These are phyloP conservation scores for Bursaphelenchus okinawaensis DNA, from an alignment of 2,888 invertebrate species.

Conservation along the genomic window DNA sequence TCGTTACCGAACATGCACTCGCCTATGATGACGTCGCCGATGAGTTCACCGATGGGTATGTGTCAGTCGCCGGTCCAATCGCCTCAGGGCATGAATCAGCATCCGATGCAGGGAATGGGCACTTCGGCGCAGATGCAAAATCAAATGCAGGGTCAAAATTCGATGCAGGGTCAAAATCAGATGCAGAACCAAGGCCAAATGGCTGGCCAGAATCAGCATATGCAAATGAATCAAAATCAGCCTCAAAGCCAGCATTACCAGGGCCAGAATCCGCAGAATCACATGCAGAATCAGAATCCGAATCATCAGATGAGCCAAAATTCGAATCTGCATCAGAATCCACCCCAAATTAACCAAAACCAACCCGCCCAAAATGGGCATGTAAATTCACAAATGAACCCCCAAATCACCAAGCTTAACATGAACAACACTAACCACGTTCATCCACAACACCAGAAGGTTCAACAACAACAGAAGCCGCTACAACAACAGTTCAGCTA, in stretches of 20 bases:
- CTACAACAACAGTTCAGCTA: conserved; percentile 14
- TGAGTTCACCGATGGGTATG: background rate
- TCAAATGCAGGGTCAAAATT: background rate
- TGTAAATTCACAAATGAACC: conserved; percentile 2
- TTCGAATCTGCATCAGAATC: background rate
- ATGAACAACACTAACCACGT: conserved; percentile 11
- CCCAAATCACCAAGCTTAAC: conserved; percentile 5
- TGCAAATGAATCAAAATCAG: background rate
- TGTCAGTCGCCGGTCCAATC: background rate
- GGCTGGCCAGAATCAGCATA: background rate
- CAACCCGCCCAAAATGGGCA: background rate
- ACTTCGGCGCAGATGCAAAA: background rate
- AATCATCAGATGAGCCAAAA: background rate
- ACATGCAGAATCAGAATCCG: background rate
- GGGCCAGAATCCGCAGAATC: background rate
- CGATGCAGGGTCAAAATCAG: background rate
- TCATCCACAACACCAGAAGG: conserved; percentile 15
- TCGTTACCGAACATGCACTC: conserved; percentile 31
- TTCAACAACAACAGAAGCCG: conserved; percentile 10
- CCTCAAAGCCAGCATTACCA: background rate
- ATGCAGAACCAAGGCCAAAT: background rate
- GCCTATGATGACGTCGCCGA: conserved; percentile 15
- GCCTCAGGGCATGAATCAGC: background rate
- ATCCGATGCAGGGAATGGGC: too few species aligned
- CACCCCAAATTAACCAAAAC: conserved; percentile 9